A percentile compares a stretch with the other conserved stretches of the same genome.
phyloP scores from a whole-genome alignment of 2,888 invertebrate species.

The Calameuta pallipes region DNA sequence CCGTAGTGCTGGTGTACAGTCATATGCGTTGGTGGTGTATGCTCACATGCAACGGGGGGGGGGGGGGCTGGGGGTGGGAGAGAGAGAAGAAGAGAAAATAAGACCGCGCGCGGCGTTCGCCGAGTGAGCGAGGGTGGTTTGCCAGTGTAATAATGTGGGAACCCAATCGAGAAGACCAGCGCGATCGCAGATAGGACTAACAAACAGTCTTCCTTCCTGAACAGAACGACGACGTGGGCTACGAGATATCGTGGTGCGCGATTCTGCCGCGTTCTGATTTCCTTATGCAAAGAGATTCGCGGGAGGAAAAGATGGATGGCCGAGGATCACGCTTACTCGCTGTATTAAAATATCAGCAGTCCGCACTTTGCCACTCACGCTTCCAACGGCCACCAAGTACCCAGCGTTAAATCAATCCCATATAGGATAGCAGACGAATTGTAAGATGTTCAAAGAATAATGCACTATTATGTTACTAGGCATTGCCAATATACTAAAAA shows the following conservation, averaged over 20 bases:
- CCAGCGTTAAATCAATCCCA: constrained; percentile 56
- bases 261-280: constrained; percentile 56
- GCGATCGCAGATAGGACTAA: constrained; percentile 63
- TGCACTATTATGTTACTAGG: neutral
- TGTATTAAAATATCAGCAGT: constrained; percentile 62
- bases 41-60: neutral
- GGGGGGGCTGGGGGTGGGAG: no score
- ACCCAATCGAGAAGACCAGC: constrained; percentile 46
- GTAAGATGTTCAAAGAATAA: neutral
- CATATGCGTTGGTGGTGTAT: neutral
- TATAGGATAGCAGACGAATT: neutral
- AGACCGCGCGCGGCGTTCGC: neutral
- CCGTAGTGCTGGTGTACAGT: constrained; percentile 26
- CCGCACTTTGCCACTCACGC: neutral
- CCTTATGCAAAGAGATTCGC: constrained; percentile 63
- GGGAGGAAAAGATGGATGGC: constrained; percentile 59
- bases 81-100: neutral
- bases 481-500: no score
- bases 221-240: constrained; percentile 54
- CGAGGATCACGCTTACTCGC: constrained; percentile 62
- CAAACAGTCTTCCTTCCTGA: constrained; percentile 67
- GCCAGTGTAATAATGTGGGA: constrained; percentile 58
- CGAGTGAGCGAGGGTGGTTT: constrained; percentile 61
- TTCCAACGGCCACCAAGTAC: neutral
- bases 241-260: constrained; percentile 24